Evolutionary conservation across 2,888 invertebrate species (phyloP), one percentile per base, ranked within the genome.

Genomic region (Germaria angustata): DNA sequence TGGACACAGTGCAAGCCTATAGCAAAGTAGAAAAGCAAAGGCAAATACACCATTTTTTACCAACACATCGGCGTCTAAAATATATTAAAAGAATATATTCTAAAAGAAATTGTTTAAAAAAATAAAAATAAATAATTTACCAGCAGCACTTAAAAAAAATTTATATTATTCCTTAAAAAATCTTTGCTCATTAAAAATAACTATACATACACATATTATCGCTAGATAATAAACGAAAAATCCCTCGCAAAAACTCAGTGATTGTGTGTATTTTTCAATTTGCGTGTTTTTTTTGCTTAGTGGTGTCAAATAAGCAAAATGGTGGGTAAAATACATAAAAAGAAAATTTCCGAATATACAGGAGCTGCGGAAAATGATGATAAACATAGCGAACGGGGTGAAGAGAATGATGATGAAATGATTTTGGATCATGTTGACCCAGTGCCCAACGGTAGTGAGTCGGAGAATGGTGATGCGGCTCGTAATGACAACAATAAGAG

Each of bases 251-350:
- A 77, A 76, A 72, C n/a, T 55, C 41, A 11, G 71, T 49, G 20
- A 57, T 72, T 46, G 81, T 82, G 82, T 82, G 55, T 69, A 68
- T 79, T 39, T 51, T 73, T 59, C 36, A 15, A 20, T 20, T 65
- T 69, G 22, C 53, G 61, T 72, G 69, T 69, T 39, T 76, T 65
- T 28, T 68, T 51, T 34, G 39, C 49, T 34, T 55, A 68, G 76
- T 71, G 41, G 76, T 81, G 71, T 81, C 61, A 72, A 78, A 55
- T 49, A 76, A 75, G 66, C 53, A 80, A 81, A 84, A 85, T 77
- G 41, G 90, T 90, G 90, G 90, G 87, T 13, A 88, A 90, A 77
- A 84, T 88, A 32, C 88, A 89, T 53, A 90, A 90, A 81, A 90
- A 87, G 66, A 90, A 89, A 85, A 84, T 87, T 41, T 86, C 87